phyloP scores from a whole-genome alignment of 2,888 invertebrate genomes.

The Ephialtes manifestator region DNA sequence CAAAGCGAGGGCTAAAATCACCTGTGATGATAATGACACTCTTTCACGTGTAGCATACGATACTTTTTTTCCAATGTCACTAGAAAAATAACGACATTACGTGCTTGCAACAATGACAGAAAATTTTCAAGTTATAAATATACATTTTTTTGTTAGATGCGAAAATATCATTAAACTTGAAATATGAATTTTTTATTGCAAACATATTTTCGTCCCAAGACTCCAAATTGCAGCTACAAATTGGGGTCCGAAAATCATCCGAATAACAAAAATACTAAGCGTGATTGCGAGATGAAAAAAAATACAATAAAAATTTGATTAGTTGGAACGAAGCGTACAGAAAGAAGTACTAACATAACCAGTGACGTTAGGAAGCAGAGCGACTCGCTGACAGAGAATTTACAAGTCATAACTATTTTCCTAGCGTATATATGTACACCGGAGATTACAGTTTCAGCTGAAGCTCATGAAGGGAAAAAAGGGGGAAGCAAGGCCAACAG shows the following conservation, averaged over 20 bases:
- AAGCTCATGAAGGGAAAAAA: neutral
- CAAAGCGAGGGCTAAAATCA: no score
- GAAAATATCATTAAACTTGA: neutral
- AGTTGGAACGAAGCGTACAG: neutral
- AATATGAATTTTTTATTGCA: neutral
- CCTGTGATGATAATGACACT: no score
- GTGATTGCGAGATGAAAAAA: neutral
- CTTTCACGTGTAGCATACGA: no score
- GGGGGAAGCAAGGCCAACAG: neutral
- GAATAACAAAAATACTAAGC: neutral
- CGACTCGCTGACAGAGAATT: constrained; percentile 25
- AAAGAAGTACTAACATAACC: constrained; percentile 13
- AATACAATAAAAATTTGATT: constrained; percentile 17
- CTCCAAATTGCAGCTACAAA: neutral
- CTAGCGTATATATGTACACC: neutral
- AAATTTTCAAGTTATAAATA: no score
- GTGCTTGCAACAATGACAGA: no score
- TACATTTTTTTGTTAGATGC: no score
- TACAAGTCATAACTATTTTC: constrained; percentile 37
- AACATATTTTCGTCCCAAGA: neutral
- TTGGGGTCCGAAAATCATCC: neutral
- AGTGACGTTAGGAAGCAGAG: constrained; percentile 15
- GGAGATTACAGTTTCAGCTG: constrained; percentile 41
- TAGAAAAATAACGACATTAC: no score
- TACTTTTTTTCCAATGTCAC: no score